phyloP scores from a whole-genome alignment of 2,888 invertebrate species.

The Ectemnius continuus region DNA sequence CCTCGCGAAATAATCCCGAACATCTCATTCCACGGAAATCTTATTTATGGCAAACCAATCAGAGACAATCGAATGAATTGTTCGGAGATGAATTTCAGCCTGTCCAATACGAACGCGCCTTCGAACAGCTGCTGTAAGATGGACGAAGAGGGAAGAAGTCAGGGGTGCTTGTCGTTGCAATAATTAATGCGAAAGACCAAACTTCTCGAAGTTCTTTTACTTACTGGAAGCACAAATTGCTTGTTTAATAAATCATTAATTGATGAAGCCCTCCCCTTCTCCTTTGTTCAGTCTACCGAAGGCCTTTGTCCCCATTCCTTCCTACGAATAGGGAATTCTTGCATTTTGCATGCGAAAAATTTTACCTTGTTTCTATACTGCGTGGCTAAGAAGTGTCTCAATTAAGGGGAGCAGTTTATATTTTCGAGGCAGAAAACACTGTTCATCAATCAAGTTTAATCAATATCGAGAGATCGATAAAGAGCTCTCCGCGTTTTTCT shows the following conservation, averaged over 20 bases:
- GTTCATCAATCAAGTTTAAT: constrained; percentile 68
- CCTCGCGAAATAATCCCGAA: constrained; percentile 16
- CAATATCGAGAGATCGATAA: constrained; percentile 66
- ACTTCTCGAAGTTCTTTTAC: constrained; percentile 66
- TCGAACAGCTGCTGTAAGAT: constrained; percentile 1
- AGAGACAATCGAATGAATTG: constrained; percentile 10
- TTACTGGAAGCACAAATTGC: constrained; percentile 66
- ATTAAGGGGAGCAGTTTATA: constrained; percentile 11
- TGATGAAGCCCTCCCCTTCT: constrained; percentile 49
- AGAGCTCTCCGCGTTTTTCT: constrained; percentile 40
- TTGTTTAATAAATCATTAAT: constrained; percentile 68
- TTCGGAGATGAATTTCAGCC: constrained; percentile 11
- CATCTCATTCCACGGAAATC: constrained; percentile 9
- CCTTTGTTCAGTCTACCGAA: not conserved
- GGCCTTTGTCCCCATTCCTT: not conserved
- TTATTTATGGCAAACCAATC: constrained; percentile 22
- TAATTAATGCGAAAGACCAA: constrained; percentile 57
- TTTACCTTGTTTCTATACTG: too few species aligned
- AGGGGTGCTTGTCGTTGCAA: constrained; percentile 51
- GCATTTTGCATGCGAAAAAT: too few species aligned
- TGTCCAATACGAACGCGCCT: not conserved
- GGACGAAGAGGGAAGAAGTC: constrained; percentile 23
- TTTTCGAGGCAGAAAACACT: constrained; percentile 8
- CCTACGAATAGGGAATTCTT: not conserved
- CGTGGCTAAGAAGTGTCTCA: not conserved